Conservation (phyloP, 2,797 vertebrate species). For the Phoxinus dragarum region DNA sequence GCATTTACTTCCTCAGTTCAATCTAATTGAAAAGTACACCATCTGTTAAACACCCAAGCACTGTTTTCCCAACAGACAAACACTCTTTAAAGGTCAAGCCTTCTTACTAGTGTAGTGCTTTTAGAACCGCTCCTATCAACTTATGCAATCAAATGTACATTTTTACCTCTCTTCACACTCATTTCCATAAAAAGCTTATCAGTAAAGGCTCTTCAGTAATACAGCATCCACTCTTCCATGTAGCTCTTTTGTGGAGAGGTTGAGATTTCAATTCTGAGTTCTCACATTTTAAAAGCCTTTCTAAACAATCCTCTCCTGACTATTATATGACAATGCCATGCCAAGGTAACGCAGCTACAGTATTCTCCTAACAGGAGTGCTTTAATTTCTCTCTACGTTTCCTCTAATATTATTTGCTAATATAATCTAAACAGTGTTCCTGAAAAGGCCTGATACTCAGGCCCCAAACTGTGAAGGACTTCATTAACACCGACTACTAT, state of each 20-base stretch:
- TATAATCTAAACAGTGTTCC: conserved; percentile 14
- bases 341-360: neutral
- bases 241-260: conserved; percentile 4
- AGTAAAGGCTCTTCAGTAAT: neutral
- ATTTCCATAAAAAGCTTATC: conserved; percentile 1
- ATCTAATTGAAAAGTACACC: conserved; percentile 5
- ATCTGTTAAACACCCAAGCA: conserved; percentile 29
- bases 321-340: neutral
- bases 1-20: neutral
- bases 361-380: neutral
- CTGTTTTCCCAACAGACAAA: conserved; percentile 25
- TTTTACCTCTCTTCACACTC: neutral
- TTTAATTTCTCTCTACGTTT: neutral
- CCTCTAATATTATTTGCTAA: neutral
- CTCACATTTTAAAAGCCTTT: neutral
- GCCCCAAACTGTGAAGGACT: neutral
- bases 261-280: neutral
- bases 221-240: neutral
- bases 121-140: neutral
- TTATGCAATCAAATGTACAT: conserved; percentile 21
- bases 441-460: neutral
- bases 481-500: neutral
- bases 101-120: neutral
- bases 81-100: conserved; percentile 23
- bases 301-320: neutral